Evolutionary conservation across 2,888 invertebrate genomes (phyloP).

Genomic region (Trisateles emortualis): DNA sequence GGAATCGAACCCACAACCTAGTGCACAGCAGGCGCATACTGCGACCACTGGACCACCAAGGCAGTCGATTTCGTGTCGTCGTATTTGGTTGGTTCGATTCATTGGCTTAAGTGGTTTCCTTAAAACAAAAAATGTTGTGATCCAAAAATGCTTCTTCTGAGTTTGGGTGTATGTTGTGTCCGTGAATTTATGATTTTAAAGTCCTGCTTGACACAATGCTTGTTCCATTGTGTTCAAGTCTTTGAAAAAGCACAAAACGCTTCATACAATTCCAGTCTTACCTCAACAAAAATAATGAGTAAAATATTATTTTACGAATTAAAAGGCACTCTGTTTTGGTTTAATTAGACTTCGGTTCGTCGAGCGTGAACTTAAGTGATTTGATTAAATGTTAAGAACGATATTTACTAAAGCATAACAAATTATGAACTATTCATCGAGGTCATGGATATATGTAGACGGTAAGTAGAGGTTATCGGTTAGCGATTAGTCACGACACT

Average conservation of each 20-base stretch:
- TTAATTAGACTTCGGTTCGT: conserved; percentile 31
- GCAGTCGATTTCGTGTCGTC: too few species aligned
- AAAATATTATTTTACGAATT: conserved; percentile 34
- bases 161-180: too few species aligned
- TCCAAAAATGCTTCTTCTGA: too few species aligned
- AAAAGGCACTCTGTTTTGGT: conserved; percentile 31
- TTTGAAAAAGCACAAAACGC: conserved; percentile 6
- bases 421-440: conserved; percentile 23
- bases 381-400: conserved; percentile 33
- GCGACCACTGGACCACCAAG: too few species aligned
- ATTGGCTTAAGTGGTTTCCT: too few species aligned
- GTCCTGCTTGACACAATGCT: too few species aligned
- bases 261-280: conserved; percentile 11
- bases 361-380: conserved; percentile 39
- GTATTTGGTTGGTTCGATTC: too few species aligned
- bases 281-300: conserved; percentile 22
- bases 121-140: too few species aligned
- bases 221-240: too few species aligned
- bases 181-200: too few species aligned
- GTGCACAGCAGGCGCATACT: too few species aligned
- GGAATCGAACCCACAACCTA: too few species aligned
- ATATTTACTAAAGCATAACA: conserved; percentile 22
- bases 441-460: conserved; percentile 19
- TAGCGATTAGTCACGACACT: conserved; percentile 2
- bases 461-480: conserved; percentile 1